Base-by-base conservation (phyloP, 2,797 vertebrate genomes). In the Chloroceryle inda region DNA sequence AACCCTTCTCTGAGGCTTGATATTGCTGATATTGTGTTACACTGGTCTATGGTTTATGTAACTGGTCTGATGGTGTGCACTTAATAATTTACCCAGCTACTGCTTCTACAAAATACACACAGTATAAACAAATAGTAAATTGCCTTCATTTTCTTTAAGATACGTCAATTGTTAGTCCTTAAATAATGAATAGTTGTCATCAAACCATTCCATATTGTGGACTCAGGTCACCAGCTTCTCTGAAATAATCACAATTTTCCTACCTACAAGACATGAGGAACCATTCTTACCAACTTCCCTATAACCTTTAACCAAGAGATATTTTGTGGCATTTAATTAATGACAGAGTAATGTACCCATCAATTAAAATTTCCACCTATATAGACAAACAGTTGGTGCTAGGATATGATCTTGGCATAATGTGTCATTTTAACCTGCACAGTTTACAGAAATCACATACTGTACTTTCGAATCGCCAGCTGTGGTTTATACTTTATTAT, bases 41-140 rank as follows among this genome's bases (percentile, higher is more conserved):
- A 0, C 17, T 37, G 35, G 5, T 22, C 42, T 44, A 29, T 3
- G 6, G 55, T 67, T 92, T 85, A 44, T 16, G 21, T 53, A 85
- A 49, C 72, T 42, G 11, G 5, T 20, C 67, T 5, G 6, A 21
- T 26, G 69, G 18, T 2, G 0, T 7, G 53, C 23, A 45, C 72
- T 74, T 75, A 61, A 55, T 88, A 85, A 95, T 85, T 88, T 88
- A 96, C 20, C 75, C 37, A 66, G 44, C 64, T 89, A 68, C 58
- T 50, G 62, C 17, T 42, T 22, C 62, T 64, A 33, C 47, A 47
- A 77, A 59, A 53, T 20, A 45, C 10, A 63, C 1, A 1, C 52
- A 58, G 40, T 45, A 49, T 68, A 56, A 78, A 33, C 8, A 61
- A 62, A 49, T 21, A 42, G 44, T 42, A 35, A 27, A 81, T 62